phyloP scores from a whole-genome alignment of 1,140 invertebrate genomes.

The Drosophila ercepeae region DNA sequence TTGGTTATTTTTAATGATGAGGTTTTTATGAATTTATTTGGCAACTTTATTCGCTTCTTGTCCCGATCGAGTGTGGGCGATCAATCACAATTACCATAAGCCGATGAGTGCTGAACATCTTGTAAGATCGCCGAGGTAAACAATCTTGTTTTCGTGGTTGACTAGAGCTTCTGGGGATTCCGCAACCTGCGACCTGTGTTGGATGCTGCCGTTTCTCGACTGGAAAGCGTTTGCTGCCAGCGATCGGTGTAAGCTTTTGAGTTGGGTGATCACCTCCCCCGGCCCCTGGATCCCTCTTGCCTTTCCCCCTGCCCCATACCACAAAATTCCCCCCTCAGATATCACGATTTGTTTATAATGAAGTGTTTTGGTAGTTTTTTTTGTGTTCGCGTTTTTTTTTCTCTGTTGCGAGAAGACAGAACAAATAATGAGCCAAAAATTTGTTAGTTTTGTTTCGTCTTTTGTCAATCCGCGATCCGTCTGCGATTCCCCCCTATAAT shows the following conservation, averaged over 20 bases:
- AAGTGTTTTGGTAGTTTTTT: slow-evolving; percentile 52
- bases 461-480: slow-evolving; percentile 45
- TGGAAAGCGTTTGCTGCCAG: slow-evolving; percentile 42
- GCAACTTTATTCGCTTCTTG: background rate
- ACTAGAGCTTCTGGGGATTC: slow-evolving; percentile 32
- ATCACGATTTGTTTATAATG: slow-evolving; percentile 51
- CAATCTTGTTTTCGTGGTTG: slow-evolving; percentile 3
- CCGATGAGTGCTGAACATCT: slow-evolving; percentile 59
- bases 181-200: slow-evolving; percentile 66
- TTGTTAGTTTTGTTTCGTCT: slow-evolving; percentile 54
- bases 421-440: slow-evolving; percentile 67
- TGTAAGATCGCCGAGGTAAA: slow-evolving; percentile 26
- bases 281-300: background rate
- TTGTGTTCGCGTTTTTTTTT: slow-evolving; percentile 22
- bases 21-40: background rate
- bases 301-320: too few relatives aligned
- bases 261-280: slow-evolving; percentile 22
- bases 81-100: slow-evolving; percentile 72
- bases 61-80: slow-evolving; percentile 13
- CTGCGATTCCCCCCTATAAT: background rate
- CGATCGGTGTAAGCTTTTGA: slow-evolving; percentile 72
- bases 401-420: slow-evolving; percentile 34
- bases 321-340: background rate
- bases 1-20: too few relatives aligned
- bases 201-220: slow-evolving; percentile 75